Base-by-base conservation (phyloP, 2,797 vertebrate genomes). In the Enteromius argenteus region DNA sequence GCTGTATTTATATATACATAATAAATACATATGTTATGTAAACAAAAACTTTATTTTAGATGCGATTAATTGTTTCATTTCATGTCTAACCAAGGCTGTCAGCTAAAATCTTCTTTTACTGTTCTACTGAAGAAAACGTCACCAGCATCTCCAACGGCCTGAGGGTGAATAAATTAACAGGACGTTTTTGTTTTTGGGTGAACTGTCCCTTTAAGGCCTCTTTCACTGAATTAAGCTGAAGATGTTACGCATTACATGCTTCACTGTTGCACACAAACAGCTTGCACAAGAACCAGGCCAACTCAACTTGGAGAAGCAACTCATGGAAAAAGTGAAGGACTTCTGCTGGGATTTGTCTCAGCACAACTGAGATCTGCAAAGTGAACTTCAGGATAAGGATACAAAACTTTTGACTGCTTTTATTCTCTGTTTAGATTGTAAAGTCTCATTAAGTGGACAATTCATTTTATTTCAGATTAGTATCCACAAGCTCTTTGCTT, bases 241-340 rank as follows among this genome's bases (percentile, higher is more conserved):
- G 21, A 78, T 81, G 77, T 78, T 76, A 35, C 46, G 35, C 39
- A 75, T 84, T 81, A 75, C 4, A 37, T 17, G 56, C 49, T 78
- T 67, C 32, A 76, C 35, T 35, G 64, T 56, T 62, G 17, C 1
- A 13, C n/a, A 51, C 42, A 39, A 58, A 37, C 5, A 73, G 35
- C 60, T 44, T 73, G 32, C 56, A 39, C 44, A 72, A 21, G 46
- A 60, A 35, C 32, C 19, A 35, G 58, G 74, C 23, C 11, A n/a
- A 30, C 75, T 72, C 67, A 6, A 19, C 17, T 14, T 8, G 30
- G 30, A 64, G 19, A 64, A 32, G 27, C 56, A 73, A 68, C 51
- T 83, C 46, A 69, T 69, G 73, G 73, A 84, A 69, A 68, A 68
- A 23, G 9, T 58, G 37, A 72, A 14, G 67, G 49, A 30, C 49